Conservation (phyloP, 2,888 invertebrate genomes). For the Chydorus sphaericus region DNA sequence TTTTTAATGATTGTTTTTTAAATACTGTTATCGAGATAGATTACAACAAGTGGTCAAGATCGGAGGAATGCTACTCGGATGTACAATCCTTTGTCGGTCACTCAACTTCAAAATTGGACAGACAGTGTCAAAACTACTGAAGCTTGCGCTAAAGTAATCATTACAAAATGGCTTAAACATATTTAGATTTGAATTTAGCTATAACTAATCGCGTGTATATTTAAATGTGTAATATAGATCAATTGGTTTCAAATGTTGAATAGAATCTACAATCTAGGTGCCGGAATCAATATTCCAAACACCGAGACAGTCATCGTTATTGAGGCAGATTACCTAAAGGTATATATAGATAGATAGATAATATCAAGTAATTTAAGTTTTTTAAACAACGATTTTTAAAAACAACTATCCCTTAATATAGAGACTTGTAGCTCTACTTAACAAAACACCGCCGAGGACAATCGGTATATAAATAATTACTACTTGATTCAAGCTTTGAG, state of each 20-base stretch:
- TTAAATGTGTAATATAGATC: too few relatives aligned
- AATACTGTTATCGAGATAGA: conserved; percentile 12
- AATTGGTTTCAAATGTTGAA: neutral
- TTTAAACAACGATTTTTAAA: too few relatives aligned
- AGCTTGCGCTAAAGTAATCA: conserved; percentile 11
- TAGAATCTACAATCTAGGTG: neutral
- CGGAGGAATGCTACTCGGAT: conserved; percentile 24
- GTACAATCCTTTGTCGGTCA: conserved; percentile 27
- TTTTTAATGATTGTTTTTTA: neutral
- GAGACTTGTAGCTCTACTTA: neutral
- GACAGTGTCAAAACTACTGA: conserved; percentile 18
- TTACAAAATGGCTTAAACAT: too few relatives aligned
- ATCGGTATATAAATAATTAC: neutral
- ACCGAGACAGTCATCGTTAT: neutral
- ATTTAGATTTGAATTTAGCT: too few relatives aligned
- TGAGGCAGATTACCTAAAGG: neutral
- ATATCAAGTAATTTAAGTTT: too few relatives aligned
- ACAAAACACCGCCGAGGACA: neutral
- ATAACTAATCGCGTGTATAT: too few relatives aligned
- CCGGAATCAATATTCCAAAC: neutral
- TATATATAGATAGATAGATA: too few relatives aligned
- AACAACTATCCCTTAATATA: too few relatives aligned
- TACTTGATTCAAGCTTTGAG: neutral
- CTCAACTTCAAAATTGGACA: conserved; percentile 24
- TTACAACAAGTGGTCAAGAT: conserved; percentile 20